Evolutionary conservation across 2,888 invertebrate genomes (phyloP).

Genomic region (Macaria liturata): DNA sequence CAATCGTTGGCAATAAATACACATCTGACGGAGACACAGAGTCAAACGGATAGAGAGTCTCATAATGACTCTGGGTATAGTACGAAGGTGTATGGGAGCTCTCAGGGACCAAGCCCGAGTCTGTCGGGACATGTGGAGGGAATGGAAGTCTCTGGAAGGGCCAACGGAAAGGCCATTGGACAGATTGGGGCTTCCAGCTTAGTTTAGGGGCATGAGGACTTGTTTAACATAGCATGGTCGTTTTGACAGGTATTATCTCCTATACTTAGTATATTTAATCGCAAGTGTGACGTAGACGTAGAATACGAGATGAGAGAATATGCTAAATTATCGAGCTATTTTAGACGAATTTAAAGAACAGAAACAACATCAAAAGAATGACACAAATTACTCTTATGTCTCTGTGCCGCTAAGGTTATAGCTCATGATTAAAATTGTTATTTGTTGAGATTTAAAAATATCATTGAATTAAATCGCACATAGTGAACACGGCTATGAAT

Average conservation of each 20-base stretch:
- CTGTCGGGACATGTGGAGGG: slow-evolving; percentile 83
- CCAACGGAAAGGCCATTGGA: slow-evolving; percentile 57
- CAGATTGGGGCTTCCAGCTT: slow-evolving; percentile 86
- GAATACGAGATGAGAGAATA: too few relatives aligned
- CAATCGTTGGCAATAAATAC: slow-evolving; percentile 79
- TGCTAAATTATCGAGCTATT: too few relatives aligned
- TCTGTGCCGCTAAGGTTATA: too few relatives aligned
- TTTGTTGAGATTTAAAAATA: too few relatives aligned
- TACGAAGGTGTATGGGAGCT: slow-evolving; percentile 91
- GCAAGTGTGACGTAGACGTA: too few relatives aligned
- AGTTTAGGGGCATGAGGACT: slow-evolving; percentile 63
- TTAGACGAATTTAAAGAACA: too few relatives aligned
- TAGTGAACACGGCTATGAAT: slow-evolving; percentile 2
- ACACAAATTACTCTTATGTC: too few relatives aligned
- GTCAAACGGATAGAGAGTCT: slow-evolving; percentile 84
- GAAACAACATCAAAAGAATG: too few relatives aligned
- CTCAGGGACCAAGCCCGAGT: slow-evolving; percentile 90
- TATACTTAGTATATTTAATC: too few relatives aligned
- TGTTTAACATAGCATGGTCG: too few relatives aligned
- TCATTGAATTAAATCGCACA: neutral
- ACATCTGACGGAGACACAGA: slow-evolving; percentile 73
- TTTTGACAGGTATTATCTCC: too few relatives aligned
- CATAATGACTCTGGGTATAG: slow-evolving; percentile 94
- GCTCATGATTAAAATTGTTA: too few relatives aligned
- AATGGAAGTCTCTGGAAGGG: slow-evolving; percentile 22